Evolutionary conservation across 2,888 invertebrate species (phyloP).

Genomic region (Teleogryllus oceanicus): DNA sequence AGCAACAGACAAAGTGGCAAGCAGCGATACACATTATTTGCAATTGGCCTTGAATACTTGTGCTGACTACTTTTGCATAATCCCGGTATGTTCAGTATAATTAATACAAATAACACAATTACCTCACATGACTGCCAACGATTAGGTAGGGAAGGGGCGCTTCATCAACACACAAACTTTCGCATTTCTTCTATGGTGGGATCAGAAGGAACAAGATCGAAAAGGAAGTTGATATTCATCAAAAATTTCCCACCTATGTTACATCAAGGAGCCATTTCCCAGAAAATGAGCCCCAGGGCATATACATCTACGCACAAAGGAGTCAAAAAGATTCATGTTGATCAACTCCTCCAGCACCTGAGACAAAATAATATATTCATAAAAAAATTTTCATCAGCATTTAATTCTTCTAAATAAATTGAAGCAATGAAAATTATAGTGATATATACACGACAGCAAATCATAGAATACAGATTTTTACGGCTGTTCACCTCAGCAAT

Average conservation of each 20-base stretch:
- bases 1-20: slow-evolving; percentile 20
- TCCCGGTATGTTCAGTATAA: too few species aligned
- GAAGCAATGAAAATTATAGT: too few species aligned
- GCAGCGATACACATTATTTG: not conserved
- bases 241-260: slow-evolving; percentile 74
- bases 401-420: too few species aligned
- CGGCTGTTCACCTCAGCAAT: too few species aligned
- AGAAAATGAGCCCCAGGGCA: slow-evolving; percentile 91
- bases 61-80: too few species aligned
- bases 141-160: slow-evolving; percentile 86
- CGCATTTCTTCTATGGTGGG: slow-evolving; percentile 96
- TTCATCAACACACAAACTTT: slow-evolving; percentile 80
- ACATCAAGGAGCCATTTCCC: slow-evolving; percentile 92
- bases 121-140: slow-evolving; percentile 81
- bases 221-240: slow-evolving; percentile 95
- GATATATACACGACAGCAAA: too few species aligned
- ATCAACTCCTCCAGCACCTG: slow-evolving; percentile 87
- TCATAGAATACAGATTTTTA: too few species aligned
- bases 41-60: not conserved
- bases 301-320: slow-evolving; percentile 97
- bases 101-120: slow-evolving; percentile 34
- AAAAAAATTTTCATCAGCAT: too few species aligned
- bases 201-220: slow-evolving; percentile 88
- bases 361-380: too few species aligned
- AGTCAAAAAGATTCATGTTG: slow-evolving; percentile 91